Conservation (phyloP, 2,888 invertebrate species). For the Mythimna lalbum region DNA sequence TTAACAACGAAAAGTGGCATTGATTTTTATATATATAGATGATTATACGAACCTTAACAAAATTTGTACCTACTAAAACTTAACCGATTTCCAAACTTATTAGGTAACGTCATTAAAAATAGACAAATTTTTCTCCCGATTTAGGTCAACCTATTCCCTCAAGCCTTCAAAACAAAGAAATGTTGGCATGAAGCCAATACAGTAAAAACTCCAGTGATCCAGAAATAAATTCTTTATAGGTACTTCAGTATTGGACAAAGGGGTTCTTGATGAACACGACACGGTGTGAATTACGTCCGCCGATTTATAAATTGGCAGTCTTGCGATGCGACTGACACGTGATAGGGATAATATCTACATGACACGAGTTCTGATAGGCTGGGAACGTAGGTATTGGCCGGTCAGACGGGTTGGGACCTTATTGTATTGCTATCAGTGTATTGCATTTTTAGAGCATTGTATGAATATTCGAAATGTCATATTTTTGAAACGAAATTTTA, state of each 20-base stretch:
- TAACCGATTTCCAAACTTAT: background rate
- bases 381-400: slow-evolving; percentile 12
- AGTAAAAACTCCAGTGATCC: slow-evolving; percentile 33
- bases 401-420: slow-evolving; percentile 1
- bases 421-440: slow-evolving; percentile 6
- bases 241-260: slow-evolving; percentile 41
- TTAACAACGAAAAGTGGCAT: too few species aligned
- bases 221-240: slow-evolving; percentile 31
- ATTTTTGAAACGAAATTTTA: background rate
- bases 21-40: too few species aligned
- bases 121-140: slow-evolving; percentile 15
- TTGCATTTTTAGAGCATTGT: background rate
- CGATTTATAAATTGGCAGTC: slow-evolving; percentile 73
- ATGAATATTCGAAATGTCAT: background rate
- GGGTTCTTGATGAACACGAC: slow-evolving; percentile 23
- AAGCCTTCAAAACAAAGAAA: slow-evolving; percentile 42
- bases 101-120: background rate
- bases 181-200: slow-evolving; percentile 44
- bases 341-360: slow-evolving; percentile 11
- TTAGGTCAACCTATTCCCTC: slow-evolving; percentile 16
- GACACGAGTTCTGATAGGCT: slow-evolving; percentile 20
- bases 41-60: too few species aligned
- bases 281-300: slow-evolving; percentile 66
- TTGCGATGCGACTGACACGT: slow-evolving; percentile 19
- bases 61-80: too few species aligned